phyloP scores from a whole-genome alignment of 2,888 invertebrate species.

The Alitta virens region DNA sequence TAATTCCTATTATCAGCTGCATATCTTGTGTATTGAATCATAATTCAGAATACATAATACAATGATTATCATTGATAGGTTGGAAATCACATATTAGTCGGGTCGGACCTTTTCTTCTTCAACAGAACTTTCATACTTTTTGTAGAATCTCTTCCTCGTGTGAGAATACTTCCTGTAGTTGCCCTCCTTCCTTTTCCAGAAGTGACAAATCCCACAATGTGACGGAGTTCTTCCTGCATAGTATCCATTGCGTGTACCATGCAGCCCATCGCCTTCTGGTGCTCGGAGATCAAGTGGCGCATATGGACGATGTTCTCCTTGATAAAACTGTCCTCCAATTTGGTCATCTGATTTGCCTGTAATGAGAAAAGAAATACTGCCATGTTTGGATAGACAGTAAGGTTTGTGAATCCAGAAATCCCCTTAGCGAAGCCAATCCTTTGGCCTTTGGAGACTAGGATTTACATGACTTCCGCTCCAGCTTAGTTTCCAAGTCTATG shows the following conservation, averaged over 20 bases:
- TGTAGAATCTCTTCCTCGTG: neutral
- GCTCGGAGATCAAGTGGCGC: neutral
- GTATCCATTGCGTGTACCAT: neutral
- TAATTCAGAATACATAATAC: neutral
- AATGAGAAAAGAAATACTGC: no score
- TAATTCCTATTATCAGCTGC: no score
- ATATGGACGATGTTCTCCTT: neutral
- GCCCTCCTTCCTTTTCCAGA: neutral
- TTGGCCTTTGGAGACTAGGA: no score
- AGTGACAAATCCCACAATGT: neutral
- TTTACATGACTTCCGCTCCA: no score
- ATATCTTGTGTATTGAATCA: no score
- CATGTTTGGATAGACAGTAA: no score
- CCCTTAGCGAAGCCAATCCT: no score
- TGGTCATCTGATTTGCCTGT: neutral
- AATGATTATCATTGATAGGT: neutral
- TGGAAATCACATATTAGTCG: neutral
- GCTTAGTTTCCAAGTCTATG: no score
- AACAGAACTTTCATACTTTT: neutral
- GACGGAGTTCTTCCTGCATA: neutral
- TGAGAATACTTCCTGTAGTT: neutral
- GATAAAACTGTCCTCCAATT: neutral
- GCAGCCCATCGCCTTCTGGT: neutral
- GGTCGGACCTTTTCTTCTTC: neutral
- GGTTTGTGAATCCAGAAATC: no score